A percentile compares a stretch with the other conserved stretches of the same genome.
phyloP scores from a whole-genome alignment of 2,113 vertebrate species.

The Mus pahari region DNA sequence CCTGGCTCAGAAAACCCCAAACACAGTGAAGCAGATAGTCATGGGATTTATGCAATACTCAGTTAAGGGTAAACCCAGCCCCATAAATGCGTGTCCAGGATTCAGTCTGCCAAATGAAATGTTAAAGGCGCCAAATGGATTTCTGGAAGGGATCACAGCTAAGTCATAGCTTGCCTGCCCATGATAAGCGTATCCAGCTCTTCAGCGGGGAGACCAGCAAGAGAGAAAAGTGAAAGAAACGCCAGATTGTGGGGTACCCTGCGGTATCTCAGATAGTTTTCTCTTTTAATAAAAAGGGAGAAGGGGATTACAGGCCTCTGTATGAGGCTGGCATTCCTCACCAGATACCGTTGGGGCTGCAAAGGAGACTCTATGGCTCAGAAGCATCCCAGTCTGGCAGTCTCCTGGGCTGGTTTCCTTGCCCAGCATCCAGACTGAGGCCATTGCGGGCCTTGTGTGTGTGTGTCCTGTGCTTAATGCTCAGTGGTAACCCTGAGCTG shows the following conservation, averaged over 20 bases:
- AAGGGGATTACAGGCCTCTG: constrained; percentile 43
- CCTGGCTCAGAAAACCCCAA: constrained; percentile 64
- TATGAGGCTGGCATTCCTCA: constrained; percentile 20
- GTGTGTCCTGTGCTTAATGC: neutral
- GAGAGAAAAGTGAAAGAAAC: neutral
- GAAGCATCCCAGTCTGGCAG: neutral
- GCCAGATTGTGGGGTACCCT: constrained; percentile 29
- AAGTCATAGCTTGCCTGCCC: constrained; percentile 63
- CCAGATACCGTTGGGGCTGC: neutral
- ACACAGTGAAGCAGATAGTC: constrained; percentile 62
- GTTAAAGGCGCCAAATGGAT: constrained; percentile 65
- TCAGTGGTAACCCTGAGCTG: neutral
- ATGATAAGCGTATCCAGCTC: constrained; percentile 70
- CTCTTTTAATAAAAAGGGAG: constrained; percentile 44
- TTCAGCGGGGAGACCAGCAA: constrained; percentile 19
- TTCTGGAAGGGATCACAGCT: constrained; percentile 71
- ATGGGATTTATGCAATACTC: constrained; percentile 75
- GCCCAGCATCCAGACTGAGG: neutral
- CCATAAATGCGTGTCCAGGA: constrained; percentile 71
- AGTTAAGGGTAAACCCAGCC: constrained; percentile 68
- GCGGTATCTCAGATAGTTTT: constrained; percentile 56
- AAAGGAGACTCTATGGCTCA: neutral
- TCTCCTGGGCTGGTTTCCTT: neutral
- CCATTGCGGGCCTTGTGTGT: accelerated
- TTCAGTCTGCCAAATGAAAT: constrained; percentile 76